Evolutionary conservation across 1,140 invertebrate genomes (phyloP).

Genomic region (Temnothorax longispinosus): DNA sequence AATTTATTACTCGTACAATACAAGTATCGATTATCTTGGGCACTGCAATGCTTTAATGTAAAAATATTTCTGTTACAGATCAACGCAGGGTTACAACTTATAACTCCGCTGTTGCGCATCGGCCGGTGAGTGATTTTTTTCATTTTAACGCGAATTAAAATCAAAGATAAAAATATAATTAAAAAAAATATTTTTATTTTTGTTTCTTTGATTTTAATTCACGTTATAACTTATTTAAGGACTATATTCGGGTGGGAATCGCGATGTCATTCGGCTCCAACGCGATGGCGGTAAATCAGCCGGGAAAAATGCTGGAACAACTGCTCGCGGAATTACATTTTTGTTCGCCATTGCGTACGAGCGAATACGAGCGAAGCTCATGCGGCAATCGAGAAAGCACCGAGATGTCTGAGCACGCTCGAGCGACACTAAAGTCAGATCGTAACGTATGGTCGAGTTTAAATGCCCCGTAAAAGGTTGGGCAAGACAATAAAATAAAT

Average conservation of each 20-base stretch:
- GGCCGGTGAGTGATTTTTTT: too few relatives aligned
- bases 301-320: neutral
- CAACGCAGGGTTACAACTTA: too few relatives aligned
- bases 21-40: too few relatives aligned
- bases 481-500: slow-evolving; percentile 35
- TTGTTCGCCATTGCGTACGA: neutral
- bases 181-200: too few relatives aligned
- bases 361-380: neutral
- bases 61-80: too few relatives aligned
- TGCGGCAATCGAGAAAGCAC: neutral
- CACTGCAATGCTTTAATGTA: too few relatives aligned
- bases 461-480: slow-evolving; percentile 11
- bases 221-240: too few relatives aligned
- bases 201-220: too few relatives aligned
- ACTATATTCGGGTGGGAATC: neutral
- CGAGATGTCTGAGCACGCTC: slow-evolving; percentile 19
- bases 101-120: too few relatives aligned
- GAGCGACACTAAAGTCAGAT: neutral
- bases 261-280: neutral
- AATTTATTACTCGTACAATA: too few relatives aligned
- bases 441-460: neutral
- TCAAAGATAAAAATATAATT: too few relatives aligned
- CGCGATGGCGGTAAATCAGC: neutral
- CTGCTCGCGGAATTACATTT: slow-evolving; percentile 8
- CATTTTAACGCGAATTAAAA: too few relatives aligned